Base-by-base conservation (phyloP, 1,140 invertebrate genomes). In the Ephestia elutella region DNA sequence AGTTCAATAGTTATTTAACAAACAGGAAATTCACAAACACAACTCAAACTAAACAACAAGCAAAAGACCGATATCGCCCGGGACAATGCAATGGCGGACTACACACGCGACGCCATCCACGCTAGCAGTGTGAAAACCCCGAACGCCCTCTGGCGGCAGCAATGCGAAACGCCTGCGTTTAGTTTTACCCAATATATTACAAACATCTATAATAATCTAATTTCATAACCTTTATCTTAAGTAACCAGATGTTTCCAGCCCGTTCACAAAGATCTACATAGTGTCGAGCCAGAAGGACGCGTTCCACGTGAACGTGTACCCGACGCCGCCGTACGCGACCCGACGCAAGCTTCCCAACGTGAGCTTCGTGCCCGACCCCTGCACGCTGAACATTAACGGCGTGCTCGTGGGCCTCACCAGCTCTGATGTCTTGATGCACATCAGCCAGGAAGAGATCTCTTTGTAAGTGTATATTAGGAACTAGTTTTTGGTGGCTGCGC, bases 401-500 rank as follows among this genome's bases (percentile, higher is more conserved):
- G 71, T 97, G 0, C 87, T 92, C 9, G 84, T 98, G 71, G 95
- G 93, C 2, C 81, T 94, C 0, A 97, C 95, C 1, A 94, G 96
- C 13, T 93, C 93, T 0, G 97, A 98, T 84, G 89, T 95, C 49
- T 75, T 97, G 0, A 93, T 95, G 87, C 94, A 97, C 78, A 76
- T 97, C 10, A 91, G 93, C 21, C 92, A 92, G 63, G 91, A 95
- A 72, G 96, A 97, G 90, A 91, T 96, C 66, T 90, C 91, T 10
- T 78, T 89, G 95, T 96, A 90, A 93, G 92, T 90, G 21, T 25
- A 25, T 25, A 3, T 25, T 25, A 3, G 7, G 2, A 25, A 25
- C 2, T 3, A 3, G 21, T 25, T 25, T 2, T 7, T 7, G 2
- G 21, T 7, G 21, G 21, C 21, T 25, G 2, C 21, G 21, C 21